Conservation (phyloP, 2,113 vertebrate genomes). For the Pelobates fuscus region DNA sequence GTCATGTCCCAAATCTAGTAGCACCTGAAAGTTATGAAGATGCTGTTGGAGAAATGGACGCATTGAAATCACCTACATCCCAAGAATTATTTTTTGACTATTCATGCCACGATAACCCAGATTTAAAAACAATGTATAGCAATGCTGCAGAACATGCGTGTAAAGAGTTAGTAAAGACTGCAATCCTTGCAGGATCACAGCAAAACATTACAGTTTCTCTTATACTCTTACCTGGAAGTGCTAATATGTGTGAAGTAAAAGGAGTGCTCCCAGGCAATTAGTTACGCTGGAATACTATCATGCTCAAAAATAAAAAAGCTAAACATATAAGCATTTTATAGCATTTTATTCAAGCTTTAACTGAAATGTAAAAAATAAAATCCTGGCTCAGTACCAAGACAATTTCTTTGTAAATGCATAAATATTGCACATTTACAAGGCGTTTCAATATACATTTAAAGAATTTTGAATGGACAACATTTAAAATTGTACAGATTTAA, state of each 20-base stretch:
- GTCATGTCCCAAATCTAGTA: neutral
- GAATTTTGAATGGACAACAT: no score
- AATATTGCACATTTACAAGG: no score
- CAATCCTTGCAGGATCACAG: constrained; percentile 64
- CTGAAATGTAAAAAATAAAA: no score
- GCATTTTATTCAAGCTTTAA: no score
- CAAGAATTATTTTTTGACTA: constrained; percentile 19
- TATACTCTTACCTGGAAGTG: constrained; percentile 60
- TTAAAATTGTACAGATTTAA: no score
- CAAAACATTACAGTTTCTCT: constrained; percentile 64
- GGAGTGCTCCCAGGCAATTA: neutral
- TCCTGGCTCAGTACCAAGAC: no score
- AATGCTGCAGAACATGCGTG: constrained; percentile 54
- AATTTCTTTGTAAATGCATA: no score
- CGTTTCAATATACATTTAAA: no score
- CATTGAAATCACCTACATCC: accelerated
- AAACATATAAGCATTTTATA: no score
- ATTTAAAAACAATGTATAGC: constrained; percentile 33
- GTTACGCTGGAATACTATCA: no score
- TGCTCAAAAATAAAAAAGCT: no score
- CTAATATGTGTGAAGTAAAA: constrained; percentile 3
- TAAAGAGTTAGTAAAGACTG: constrained; percentile 57
- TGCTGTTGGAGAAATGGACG: neutral
- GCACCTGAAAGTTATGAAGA: constrained; percentile 23
- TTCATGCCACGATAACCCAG: neutral